Conservation (phyloP, 2,888 invertebrate genomes). For the Flexamia atlantica region DNA sequence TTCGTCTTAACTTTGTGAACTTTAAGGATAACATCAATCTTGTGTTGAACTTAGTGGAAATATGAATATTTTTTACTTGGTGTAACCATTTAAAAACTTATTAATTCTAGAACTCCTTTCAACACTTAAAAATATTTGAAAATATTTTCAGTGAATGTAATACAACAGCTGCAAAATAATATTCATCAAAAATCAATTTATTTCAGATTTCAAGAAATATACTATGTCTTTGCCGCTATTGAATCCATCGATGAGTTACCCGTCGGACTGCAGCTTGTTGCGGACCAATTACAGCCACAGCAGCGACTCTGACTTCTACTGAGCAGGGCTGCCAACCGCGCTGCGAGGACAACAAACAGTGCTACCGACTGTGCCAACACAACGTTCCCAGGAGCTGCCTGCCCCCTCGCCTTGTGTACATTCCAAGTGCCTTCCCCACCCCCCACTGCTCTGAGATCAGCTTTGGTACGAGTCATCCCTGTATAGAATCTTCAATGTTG, state of each 20-base stretch:
- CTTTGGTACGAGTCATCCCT: neutral
- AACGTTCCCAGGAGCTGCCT: slow-evolving; percentile 38
- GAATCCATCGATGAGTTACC: slow-evolving; percentile 31
- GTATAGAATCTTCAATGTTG: too few species aligned
- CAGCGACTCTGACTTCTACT: slow-evolving; percentile 75
- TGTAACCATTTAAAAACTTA: too few species aligned
- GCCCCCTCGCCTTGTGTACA: slow-evolving; percentile 25
- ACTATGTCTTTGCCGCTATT: slow-evolving; percentile 54
- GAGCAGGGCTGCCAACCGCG: slow-evolving; percentile 40
- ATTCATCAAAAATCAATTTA: too few species aligned
- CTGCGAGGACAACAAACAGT: neutral
- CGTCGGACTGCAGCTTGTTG: slow-evolving; percentile 56
- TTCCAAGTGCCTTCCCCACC: slow-evolving; percentile 50
- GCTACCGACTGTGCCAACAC: slow-evolving; percentile 40
- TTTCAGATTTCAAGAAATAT: slow-evolving; percentile 64
- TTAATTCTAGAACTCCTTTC: too few species aligned
- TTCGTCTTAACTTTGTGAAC: too few species aligned
- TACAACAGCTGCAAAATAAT: too few species aligned
- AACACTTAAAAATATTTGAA: too few species aligned
- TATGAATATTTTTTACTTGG: too few species aligned
- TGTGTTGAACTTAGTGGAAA: too few species aligned
- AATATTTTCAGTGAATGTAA: too few species aligned
- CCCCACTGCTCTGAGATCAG: neutral
- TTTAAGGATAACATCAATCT: too few species aligned
- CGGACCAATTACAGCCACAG: slow-evolving; percentile 70